A percentile compares a stretch with the other conserved stretches of the same genome.
Conservation (phyloP, 2,797 vertebrate genomes). For the Melanotaenia boesemani region DNA sequence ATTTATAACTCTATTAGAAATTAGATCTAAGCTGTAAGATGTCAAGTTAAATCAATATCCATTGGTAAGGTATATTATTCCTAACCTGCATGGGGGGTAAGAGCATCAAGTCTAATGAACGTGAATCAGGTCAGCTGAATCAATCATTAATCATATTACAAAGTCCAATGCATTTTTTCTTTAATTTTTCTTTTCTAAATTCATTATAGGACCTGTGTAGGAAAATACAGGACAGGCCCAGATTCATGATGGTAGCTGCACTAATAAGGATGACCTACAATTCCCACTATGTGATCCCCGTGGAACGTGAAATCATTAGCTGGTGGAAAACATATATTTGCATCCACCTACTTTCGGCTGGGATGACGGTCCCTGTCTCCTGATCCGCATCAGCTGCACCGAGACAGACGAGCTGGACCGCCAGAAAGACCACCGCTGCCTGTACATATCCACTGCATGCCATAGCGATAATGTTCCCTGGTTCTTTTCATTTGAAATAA, state of each 20-base stretch:
- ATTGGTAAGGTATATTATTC: no score
- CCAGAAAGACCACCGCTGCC: conserved; percentile 74
- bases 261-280: conserved; percentile 42
- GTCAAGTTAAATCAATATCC: no score
- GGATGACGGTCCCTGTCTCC: conserved; percentile 88
- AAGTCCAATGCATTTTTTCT: not conserved
- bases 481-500: conserved; percentile 19
- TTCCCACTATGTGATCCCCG: conserved; percentile 8
- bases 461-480: conserved; percentile 62
- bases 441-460: conserved; percentile 65
- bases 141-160: not conserved
- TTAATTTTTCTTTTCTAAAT: not conserved
- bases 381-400: conserved; percentile 78
- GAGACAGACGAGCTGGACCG: conserved; percentile 75
- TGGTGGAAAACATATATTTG: not conserved
- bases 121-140: no score
- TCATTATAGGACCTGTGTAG: not conserved
- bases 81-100: no score
- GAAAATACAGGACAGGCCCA: conserved; percentile 19
- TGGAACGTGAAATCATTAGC: conserved; percentile 12
- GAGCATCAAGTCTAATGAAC: no score
- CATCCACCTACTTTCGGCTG: conserved; percentile 88
- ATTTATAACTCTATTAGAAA: no score
- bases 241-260: conserved; percentile 17
- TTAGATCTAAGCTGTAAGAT: no score